Conservation (phyloP, 2,113 vertebrate species). For the Labeo catla region DNA sequence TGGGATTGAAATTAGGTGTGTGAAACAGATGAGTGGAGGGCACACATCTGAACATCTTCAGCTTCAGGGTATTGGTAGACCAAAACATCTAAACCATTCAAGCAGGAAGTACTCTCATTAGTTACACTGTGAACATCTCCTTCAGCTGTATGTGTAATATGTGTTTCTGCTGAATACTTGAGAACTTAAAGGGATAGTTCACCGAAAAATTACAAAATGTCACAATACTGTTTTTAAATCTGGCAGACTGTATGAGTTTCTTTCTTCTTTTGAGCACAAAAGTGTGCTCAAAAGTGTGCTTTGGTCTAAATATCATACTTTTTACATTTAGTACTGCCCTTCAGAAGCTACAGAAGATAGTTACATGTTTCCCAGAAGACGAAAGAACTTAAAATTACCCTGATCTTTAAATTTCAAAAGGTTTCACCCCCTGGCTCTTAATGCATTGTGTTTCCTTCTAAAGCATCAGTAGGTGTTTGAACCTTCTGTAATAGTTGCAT, state of each 20-base stretch:
- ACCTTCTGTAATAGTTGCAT: too few relatives aligned
- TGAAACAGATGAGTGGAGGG: conserved; percentile 34
- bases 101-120: conserved; percentile 20
- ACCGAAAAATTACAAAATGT: neutral
- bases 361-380: too few relatives aligned
- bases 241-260: neutral
- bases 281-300: too few relatives aligned
- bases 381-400: too few relatives aligned
- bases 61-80: conserved; percentile 31
- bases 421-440: too few relatives aligned
- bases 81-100: conserved; percentile 26
- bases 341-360: too few relatives aligned
- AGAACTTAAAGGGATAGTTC: neutral
- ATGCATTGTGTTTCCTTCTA: too few relatives aligned
- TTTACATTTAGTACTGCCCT: too few relatives aligned
- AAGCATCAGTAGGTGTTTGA: too few relatives aligned
- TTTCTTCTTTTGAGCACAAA: neutral
- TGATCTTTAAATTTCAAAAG: too few relatives aligned
- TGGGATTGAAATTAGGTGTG: conserved; percentile 38
- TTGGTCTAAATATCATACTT: too few relatives aligned
- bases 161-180: neutral
- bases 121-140: conserved; percentile 3
- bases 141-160: neutral
- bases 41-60: conserved; percentile 19
- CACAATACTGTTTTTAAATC: neutral